Evolutionary conservation across 1,140 invertebrate genomes (phyloP), one percentile per base, ranked within the genome.

Genomic region (Saccostrea echinata): DNA sequence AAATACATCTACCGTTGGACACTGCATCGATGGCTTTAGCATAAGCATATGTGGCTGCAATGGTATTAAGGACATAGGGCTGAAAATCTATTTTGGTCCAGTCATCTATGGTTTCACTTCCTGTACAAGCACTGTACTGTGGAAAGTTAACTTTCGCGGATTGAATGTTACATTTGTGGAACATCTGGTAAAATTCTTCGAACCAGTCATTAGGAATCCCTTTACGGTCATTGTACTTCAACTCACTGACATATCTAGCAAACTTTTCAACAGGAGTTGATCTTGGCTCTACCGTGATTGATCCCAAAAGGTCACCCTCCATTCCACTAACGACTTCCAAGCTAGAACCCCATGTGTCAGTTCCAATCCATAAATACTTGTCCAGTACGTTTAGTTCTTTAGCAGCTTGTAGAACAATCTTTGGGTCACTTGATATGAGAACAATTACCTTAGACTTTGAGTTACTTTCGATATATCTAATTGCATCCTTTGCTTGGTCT

Each of bases 251-350:
- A 87, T 92, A 95, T 2, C 91, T 85, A 9, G 86, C 89, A 82
- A 94, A 94, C n/a, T 89, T 90, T 33, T 88, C 96, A 93, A 97
- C 93, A 2, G 95, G 94, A 64, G 90, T 88, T 76, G 83, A 91
- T 84, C 92, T 87, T 0, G 97, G 94, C 90, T 97, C 96, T 9
- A 97, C 96, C 0, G 97, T 97, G 80, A 97, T 97, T 1, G 97
- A 96, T 0, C 97, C 97, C 87, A 97, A 96, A 0, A 97, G 97
- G 21, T 97, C 96, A 1, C 96, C 96, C 91, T 97, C 97, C 8
- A 97, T 91, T 0, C 96, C 96, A 88, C 96, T 96, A 0, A 97
- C 95, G 1, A 97, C 93, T 88, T 96, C 96, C 18, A 96, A 94
- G 90, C 97, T 96, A 84, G 96, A 96, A 18, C 97, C 97, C 92